phyloP scores from a whole-genome alignment of 2,888 invertebrate species.

The Chrysodeixis includens region DNA sequence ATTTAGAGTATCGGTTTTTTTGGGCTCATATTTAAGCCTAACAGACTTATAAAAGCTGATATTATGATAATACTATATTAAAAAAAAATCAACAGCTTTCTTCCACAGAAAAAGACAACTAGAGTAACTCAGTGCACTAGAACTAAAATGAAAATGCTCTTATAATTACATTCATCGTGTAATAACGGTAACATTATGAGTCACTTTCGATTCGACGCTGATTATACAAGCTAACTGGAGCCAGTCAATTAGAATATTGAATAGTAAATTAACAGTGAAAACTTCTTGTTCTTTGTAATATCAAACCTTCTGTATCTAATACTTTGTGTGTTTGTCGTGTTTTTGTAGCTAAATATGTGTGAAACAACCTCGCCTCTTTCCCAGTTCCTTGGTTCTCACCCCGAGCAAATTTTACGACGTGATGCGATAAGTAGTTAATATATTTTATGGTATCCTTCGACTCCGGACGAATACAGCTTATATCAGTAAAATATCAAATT shows the following conservation, averaged over 20 bases:
- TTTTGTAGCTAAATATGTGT: neutral
- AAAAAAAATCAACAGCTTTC: neutral
- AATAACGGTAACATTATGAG: constrained; percentile 3
- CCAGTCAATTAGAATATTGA: neutral
- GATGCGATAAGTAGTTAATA: constrained; percentile 7
- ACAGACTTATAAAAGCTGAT: no score
- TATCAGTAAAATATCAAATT: neutral
- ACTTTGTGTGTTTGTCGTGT: neutral
- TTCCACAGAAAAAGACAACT: neutral
- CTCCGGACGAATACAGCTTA: neutral
- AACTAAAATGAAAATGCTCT: neutral
- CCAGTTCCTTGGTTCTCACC: neutral
- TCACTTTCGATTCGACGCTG: constrained; percentile 4
- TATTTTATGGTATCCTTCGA: constrained; percentile 7
- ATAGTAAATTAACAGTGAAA: neutral
- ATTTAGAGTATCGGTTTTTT: no score
- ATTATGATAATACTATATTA: no score
- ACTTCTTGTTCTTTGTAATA: neutral
- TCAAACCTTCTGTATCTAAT: neutral
- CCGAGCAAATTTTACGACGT: neutral
- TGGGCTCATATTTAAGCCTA: no score
- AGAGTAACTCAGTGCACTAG: neutral
- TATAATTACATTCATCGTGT: neutral
- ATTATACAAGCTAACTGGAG: constrained; percentile 2
- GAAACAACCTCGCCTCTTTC: neutral